phyloP scores from a whole-genome alignment of 2,113 vertebrate genomes.

The Xyrauchen texanus region DNA sequence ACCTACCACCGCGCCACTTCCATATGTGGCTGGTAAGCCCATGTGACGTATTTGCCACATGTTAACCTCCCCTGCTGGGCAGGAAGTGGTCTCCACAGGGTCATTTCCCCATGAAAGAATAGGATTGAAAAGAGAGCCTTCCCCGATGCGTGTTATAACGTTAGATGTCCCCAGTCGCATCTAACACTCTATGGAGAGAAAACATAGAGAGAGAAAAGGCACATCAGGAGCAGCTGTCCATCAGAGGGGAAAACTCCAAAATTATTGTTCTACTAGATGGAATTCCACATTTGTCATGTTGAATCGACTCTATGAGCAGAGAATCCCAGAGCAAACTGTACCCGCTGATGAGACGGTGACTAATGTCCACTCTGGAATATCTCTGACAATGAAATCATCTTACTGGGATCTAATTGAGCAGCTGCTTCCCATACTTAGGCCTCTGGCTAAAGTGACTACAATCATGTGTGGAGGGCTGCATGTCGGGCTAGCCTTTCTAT shows the following conservation, averaged over 20 bases:
- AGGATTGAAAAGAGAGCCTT: too few species aligned
- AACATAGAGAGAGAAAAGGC: too few species aligned
- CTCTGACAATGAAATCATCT: slow-evolving; percentile 3
- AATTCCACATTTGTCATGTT: slow-evolving; percentile 30
- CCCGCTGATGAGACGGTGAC: background rate
- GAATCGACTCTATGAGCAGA: slow-evolving; percentile 1
- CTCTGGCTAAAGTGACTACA: slow-evolving; percentile 15
- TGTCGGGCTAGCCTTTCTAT: slow-evolving; percentile 30
- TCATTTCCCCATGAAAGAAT: too few species aligned
- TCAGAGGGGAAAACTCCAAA: background rate
- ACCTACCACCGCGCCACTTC: too few species aligned
- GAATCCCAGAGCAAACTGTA: slow-evolving; percentile 23
- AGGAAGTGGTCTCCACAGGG: too few species aligned
- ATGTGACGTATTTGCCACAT: too few species aligned
- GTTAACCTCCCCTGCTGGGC: too few species aligned
- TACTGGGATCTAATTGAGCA: slow-evolving; percentile 30
- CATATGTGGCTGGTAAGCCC: too few species aligned
- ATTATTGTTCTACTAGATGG: background rate
- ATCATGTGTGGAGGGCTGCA: slow-evolving; percentile 21
- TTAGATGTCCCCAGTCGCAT: too few species aligned
- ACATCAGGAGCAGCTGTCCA: background rate
- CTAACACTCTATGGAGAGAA: too few species aligned
- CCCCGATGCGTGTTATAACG: too few species aligned
- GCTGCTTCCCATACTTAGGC: slow-evolving; percentile 24
- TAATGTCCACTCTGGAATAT: background rate